These are phyloP conservation scores for Plumapathes pennacea DNA, from an alignment of 92 coral and sea anemone species.

Conservation along the genomic window DNA sequence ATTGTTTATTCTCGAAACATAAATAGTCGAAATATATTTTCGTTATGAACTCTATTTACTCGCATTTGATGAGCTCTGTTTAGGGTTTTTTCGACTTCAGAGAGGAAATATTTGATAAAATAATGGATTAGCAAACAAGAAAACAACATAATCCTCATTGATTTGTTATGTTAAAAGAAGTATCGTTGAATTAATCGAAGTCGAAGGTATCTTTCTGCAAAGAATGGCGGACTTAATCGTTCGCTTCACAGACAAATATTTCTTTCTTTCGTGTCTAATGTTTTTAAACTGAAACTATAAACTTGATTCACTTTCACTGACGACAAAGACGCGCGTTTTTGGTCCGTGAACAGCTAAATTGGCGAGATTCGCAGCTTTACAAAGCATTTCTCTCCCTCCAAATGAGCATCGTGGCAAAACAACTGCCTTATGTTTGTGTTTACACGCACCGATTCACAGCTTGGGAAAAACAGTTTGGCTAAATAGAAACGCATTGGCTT, in stretches of 20 bases:
- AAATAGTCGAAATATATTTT: conserved; percentile 63
- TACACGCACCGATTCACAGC: no score
- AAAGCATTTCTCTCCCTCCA: no score
- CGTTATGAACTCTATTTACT: conserved; percentile 54
- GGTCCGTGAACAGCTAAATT: no score
- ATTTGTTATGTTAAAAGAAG: no score
- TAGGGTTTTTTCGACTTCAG: conserved; percentile 41
- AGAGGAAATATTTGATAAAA: conserved; percentile 68
- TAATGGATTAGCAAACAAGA: conserved; percentile 30
- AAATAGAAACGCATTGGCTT: background rate
- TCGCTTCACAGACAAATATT: background rate
- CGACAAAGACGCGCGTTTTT: no score
- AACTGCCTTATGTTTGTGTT: no score
- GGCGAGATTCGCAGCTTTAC: no score
- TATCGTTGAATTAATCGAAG: no score
- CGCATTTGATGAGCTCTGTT: conserved; percentile 49
- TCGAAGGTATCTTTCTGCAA: background rate
- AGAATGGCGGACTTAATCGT: background rate
- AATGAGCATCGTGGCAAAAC: no score
- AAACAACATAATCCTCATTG: conserved; percentile 25
- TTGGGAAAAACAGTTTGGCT: background rate
- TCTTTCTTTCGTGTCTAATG: background rate
- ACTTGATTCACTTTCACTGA: no score
- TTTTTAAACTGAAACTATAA: background rate
- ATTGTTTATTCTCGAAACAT: conserved; percentile 61